phyloP scores from a whole-genome alignment of 1,140 invertebrate species.

The Zaprionus ornatus region DNA sequence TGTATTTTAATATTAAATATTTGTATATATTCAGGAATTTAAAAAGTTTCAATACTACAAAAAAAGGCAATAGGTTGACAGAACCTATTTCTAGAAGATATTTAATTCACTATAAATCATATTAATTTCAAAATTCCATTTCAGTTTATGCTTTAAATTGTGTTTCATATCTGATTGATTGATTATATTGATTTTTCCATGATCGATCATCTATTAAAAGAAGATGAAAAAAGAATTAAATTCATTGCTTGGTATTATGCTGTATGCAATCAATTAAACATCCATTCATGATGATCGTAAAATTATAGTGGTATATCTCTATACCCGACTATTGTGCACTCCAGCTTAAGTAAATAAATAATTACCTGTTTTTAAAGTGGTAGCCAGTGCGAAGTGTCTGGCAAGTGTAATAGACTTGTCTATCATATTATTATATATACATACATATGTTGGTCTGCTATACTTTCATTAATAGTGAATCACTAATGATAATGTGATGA shows the following conservation, averaged over 20 bases:
- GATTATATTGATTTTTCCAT: conserved; percentile 9
- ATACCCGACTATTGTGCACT: neutral
- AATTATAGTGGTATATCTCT: neutral
- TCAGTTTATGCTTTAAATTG: no score
- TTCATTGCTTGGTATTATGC: neutral
- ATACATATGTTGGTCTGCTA: neutral
- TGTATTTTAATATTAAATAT: no score
- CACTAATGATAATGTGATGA: conserved; percentile 7
- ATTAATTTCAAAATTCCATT: no score
- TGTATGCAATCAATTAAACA: conserved; percentile 1
- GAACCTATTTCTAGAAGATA: no score
- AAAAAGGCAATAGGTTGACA: no score
- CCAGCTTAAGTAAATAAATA: neutral
- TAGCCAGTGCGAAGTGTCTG: neutral
- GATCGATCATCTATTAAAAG: conserved; percentile 1
- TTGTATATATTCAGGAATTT: no score
- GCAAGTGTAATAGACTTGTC: neutral
- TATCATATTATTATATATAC: neutral
- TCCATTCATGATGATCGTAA: neutral
- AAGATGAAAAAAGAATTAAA: conserved; percentile 9
- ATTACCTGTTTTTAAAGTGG: neutral
- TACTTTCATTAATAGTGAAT: conserved; percentile 13
- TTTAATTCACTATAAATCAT: no score
- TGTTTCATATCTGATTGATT: conserved; percentile 12
- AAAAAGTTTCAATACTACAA: no score